phyloP scores from a whole-genome alignment of 2,797 vertebrate genomes.

The Florisuga fusca region DNA sequence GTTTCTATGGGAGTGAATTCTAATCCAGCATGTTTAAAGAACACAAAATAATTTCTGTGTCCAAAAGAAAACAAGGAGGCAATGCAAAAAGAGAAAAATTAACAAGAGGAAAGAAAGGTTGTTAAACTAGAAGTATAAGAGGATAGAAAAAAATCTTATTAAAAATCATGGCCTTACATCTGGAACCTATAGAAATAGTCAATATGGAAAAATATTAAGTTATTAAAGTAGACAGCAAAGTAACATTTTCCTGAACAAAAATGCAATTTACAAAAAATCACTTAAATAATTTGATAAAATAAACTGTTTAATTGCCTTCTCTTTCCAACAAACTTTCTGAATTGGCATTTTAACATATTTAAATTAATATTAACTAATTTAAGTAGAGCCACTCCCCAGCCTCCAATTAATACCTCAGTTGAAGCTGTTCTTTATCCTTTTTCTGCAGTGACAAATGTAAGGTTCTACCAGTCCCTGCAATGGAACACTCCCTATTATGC shows the following conservation, averaged over 20 bases:
- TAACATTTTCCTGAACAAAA: neutral
- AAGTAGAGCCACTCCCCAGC: neutral
- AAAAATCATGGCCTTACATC: neutral
- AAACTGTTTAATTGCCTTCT: neutral
- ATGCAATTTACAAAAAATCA: accelerated
- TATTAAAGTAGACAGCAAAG: neutral
- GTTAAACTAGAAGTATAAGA: neutral
- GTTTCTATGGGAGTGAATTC: neutral
- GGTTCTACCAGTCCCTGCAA: neutral
- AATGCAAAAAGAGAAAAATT: neutral
- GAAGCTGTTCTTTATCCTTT: neutral
- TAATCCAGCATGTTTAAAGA: neutral
- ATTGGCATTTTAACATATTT: neutral
- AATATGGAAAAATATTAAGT: neutral
- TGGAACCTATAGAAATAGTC: neutral
- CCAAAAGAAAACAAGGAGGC: accelerated
- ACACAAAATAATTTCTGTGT: neutral
- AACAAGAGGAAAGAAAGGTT: neutral
- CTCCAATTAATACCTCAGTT: neutral
- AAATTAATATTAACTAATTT: neutral
- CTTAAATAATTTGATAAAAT: neutral
- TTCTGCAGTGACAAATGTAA: neutral
- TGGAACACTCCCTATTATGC: neutral
- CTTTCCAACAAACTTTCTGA: neutral
- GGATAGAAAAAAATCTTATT: neutral